Base-by-base conservation (phyloP, 2,113 vertebrate species). In the Cyprinodon brontotheroides region DNA sequence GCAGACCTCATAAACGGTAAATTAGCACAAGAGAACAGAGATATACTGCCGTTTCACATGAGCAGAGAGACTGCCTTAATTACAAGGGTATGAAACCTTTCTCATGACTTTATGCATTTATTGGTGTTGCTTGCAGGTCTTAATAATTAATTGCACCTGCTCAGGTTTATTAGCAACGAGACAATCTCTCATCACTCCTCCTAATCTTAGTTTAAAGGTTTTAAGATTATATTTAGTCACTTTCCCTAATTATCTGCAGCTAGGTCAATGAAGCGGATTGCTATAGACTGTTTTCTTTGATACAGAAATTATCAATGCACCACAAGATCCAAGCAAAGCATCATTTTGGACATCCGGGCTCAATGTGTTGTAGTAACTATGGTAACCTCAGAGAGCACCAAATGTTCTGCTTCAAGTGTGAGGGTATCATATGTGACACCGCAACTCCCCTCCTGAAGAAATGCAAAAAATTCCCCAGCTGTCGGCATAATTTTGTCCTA, bases 311-410 rank as follows among this genome's bases (percentile, higher is more conserved):
- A 78, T 72, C 66, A 84, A 83, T 68, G 65, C 64, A 72, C 73
- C 81, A 84, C 69, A 67, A 63, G 70, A 82, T 83, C 80, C 80
- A 38, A 86, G 87, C 82, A 80, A 76, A 87, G 89, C 85, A 72
- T 63, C 89, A 85, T 87, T 91, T 83, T 89, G 91, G 93, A 90
- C 92, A 93, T 92, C 91, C 87, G 86, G 86, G 73, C 81, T 79
- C 65, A 79, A 85, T 83, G 89, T 88, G 89, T 92, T 91, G 88
- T 89, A 89, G 93, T 94, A 91, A 80, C 93, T 86, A 93, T 93
- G 92, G 93, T 89, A 89, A 93, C 92, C 81, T 87, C 84, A 80
- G 74, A 88, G 84, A 87, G 89, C 81, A 87, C 87, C 84, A 92
- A 92, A 90, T 92, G 91, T 89, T 93, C 89, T 57, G 40, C 79